Percentiles rank a stretch among this genome's conserved stretches.
phyloP scores from a whole-genome alignment of 1,140 invertebrate genomes.

The Drosophila micromelanica region DNA sequence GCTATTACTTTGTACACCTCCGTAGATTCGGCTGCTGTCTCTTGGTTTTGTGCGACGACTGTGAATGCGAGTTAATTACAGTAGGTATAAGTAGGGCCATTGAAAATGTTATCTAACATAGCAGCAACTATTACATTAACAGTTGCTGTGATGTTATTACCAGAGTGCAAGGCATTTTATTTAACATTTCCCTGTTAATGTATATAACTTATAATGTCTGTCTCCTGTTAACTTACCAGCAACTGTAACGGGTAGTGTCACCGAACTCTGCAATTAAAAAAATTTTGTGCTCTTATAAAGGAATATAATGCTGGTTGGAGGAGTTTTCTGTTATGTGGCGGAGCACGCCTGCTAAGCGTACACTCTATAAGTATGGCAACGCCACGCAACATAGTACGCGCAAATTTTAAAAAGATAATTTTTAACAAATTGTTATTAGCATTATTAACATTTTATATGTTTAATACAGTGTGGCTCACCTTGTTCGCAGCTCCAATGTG shows the following conservation, averaged over 20 bases:
- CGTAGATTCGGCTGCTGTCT: neutral
- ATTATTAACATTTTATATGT: neutral
- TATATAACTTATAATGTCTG: neutral
- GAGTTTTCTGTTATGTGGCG: neutral
- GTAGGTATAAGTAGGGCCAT: neutral
- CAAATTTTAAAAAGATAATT: neutral
- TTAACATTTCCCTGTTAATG: neutral
- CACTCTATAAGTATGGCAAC: constrained; percentile 16
- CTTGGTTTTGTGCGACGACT: constrained; percentile 23
- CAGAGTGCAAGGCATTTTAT: neutral
- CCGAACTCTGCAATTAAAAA: constrained; percentile 54
- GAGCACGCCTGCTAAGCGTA: constrained; percentile 11
- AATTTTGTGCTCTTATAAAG: neutral
- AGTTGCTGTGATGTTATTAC: neutral
- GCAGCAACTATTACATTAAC: neutral
- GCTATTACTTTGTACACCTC: constrained; percentile 62
- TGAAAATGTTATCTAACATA: constrained; percentile 14
- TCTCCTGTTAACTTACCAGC: neutral
- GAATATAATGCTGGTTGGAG: neutral
- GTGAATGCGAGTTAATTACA: constrained; percentile 1
- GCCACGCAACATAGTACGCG: constrained; percentile 8
- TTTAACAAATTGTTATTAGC: neutral
- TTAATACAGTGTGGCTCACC: constrained; percentile 31
- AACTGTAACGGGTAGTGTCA: constrained; percentile 57
- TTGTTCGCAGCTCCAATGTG: constrained; percentile 45